Evolutionary conservation across 92 coral and sea anemone species (phyloP).

Genomic region (Phenganax marumi): DNA sequence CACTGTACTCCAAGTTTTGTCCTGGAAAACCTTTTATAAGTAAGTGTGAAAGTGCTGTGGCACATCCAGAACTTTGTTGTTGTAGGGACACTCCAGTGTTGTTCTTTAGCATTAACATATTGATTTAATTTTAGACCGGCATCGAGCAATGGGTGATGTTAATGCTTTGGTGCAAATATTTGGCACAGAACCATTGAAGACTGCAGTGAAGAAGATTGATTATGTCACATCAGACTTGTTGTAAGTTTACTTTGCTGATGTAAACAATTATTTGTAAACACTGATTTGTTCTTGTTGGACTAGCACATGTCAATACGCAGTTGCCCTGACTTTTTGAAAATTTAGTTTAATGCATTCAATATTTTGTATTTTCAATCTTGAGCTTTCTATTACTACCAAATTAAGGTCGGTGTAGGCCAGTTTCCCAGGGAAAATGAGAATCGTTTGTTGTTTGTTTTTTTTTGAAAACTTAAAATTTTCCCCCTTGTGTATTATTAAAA

Average conservation of each 20-base stretch:
- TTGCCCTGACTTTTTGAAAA: too few species aligned
- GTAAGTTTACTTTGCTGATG: conserved; percentile 15
- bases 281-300: neutral
- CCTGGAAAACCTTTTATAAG: conserved; percentile 67
- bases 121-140: conserved; percentile 48
- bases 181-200: conserved; percentile 56
- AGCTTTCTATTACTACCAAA: too few species aligned
- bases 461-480: too few species aligned
- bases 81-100: neutral
- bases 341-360: too few species aligned
- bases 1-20: conserved; percentile 70
- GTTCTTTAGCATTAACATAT: neutral
- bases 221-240: conserved; percentile 1
- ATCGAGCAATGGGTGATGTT: conserved; percentile 99
- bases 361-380: too few species aligned
- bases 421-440: too few species aligned
- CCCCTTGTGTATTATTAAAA: too few species aligned
- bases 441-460: too few species aligned
- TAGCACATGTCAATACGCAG: too few species aligned
- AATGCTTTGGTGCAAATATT: conserved; percentile 86
- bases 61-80: neutral
- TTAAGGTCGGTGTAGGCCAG: too few species aligned
- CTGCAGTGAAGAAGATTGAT: conserved; percentile 44
- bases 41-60: conserved; percentile 16
- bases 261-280: too few species aligned